Conservation (phyloP, 1,140 invertebrate species). For the Pseudomyrmex gracilis region DNA sequence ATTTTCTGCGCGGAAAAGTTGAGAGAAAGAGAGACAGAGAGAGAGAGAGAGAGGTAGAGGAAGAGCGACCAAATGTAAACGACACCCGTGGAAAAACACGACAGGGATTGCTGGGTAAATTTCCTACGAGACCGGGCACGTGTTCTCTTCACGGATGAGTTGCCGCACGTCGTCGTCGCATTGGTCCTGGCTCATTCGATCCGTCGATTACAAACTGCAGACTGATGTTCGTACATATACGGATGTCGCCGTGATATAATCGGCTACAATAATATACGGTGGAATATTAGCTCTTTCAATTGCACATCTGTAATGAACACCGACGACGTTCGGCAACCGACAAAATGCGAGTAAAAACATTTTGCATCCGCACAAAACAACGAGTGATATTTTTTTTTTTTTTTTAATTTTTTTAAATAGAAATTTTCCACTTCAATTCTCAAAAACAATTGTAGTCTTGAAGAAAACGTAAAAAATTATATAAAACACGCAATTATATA, state of each 20-base stretch:
- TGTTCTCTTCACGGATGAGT: slow-evolving; percentile 48
- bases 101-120: slow-evolving; percentile 49
- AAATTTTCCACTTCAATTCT: too few relatives aligned
- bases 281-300: slow-evolving; percentile 41
- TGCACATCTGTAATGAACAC: neutral
- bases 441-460: too few relatives aligned
- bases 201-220: slow-evolving; percentile 40
- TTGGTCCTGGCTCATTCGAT: slow-evolving; percentile 48
- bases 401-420: too few relatives aligned
- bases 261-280: neutral
- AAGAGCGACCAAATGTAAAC: slow-evolving; percentile 7
- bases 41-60: neutral
- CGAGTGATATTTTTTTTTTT: too few relatives aligned
- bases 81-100: slow-evolving; percentile 47
- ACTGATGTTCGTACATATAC: slow-evolving; percentile 21
- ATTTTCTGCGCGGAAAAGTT: neutral
- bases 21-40: neutral
- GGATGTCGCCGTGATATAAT: slow-evolving; percentile 6
- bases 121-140: slow-evolving; percentile 37
- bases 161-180: slow-evolving; percentile 2
- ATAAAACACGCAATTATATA: too few relatives aligned
- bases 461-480: too few relatives aligned
- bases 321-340: neutral
- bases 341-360: too few relatives aligned
- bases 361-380: too few relatives aligned